Evolutionary conservation across 1,140 invertebrate genomes (phyloP).

Genomic region (Oscheius sp.): DNA sequence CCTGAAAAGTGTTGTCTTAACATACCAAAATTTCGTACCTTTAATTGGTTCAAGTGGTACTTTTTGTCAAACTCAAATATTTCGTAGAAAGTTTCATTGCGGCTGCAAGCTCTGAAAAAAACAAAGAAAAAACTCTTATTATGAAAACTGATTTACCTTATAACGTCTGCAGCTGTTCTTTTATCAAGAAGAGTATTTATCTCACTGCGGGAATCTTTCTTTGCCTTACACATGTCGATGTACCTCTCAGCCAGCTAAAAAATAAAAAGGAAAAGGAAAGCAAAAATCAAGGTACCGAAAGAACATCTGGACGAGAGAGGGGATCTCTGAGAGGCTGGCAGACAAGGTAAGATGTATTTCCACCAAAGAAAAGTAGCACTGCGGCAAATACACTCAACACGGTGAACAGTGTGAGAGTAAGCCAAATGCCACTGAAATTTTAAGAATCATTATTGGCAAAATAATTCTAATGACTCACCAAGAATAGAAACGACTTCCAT

Average conservation of each 20-base stretch:
- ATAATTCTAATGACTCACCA: slow-evolving; percentile 41
- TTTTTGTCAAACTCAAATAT: slow-evolving; percentile 58
- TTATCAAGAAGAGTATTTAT: slow-evolving; percentile 30
- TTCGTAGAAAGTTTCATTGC: slow-evolving; percentile 53
- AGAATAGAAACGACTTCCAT: slow-evolving; percentile 52
- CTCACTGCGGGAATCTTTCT: slow-evolving; percentile 22
- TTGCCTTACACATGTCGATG: slow-evolving; percentile 38
- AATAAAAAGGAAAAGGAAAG: slow-evolving; percentile 8
- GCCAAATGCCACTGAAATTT: slow-evolving; percentile 56
- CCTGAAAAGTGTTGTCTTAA: slow-evolving; percentile 16
- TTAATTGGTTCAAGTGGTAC: slow-evolving; percentile 48
- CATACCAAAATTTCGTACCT: slow-evolving; percentile 15
- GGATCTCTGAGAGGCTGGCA: slow-evolving; percentile 56
- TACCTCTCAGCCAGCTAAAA: slow-evolving; percentile 44
- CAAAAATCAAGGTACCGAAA: slow-evolving; percentile 39
- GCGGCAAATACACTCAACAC: slow-evolving; percentile 46
- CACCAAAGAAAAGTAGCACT: slow-evolving; percentile 49
- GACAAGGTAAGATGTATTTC: slow-evolving; percentile 50
- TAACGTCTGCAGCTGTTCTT: slow-evolving; percentile 45
- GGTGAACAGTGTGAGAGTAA: slow-evolving; percentile 47
- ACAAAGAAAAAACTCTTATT: no score
- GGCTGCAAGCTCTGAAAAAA: slow-evolving; percentile 46
- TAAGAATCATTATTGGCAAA: no score
- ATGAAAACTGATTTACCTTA: no score
- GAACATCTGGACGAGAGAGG: slow-evolving; percentile 48